phyloP scores from a whole-genome alignment of 2,797 vertebrate genomes.

The Mormyrus proboscirostris region DNA sequence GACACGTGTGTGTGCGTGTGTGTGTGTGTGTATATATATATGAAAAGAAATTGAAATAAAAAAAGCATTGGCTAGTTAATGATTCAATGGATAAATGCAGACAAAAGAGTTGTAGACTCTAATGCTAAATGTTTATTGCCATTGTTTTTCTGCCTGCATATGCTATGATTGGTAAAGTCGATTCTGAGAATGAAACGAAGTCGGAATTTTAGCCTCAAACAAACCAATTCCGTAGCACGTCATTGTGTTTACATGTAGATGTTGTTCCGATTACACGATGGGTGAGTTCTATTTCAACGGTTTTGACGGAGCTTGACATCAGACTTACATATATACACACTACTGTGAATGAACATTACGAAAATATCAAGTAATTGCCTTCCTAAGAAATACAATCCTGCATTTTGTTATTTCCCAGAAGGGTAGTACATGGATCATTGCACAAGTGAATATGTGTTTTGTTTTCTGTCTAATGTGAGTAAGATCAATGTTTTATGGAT shows the following conservation, averaged over 20 bases:
- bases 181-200: neutral
- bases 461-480: neutral
- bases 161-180: neutral
- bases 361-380: neutral
- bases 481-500: neutral
- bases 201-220: neutral
- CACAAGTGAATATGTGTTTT: neutral
- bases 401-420: neutral
- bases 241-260: neutral
- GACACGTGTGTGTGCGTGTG: neutral
- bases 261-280: neutral
- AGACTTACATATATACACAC: neutral
- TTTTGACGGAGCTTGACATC: neutral
- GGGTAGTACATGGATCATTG: too few species aligned
- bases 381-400: neutral
- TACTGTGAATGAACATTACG: neutral
- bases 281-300: neutral
- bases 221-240: neutral
- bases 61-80: neutral
- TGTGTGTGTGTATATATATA: too few species aligned
- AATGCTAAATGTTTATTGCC: neutral
- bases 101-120: too few species aligned
- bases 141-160: neutral
- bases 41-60: neutral
- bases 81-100: neutral